A percentile compares a stretch with the other conserved stretches of the same genome.
Evolutionary conservation across 1,140 invertebrate species (phyloP).

Genomic region (Grapholita molesta): DNA sequence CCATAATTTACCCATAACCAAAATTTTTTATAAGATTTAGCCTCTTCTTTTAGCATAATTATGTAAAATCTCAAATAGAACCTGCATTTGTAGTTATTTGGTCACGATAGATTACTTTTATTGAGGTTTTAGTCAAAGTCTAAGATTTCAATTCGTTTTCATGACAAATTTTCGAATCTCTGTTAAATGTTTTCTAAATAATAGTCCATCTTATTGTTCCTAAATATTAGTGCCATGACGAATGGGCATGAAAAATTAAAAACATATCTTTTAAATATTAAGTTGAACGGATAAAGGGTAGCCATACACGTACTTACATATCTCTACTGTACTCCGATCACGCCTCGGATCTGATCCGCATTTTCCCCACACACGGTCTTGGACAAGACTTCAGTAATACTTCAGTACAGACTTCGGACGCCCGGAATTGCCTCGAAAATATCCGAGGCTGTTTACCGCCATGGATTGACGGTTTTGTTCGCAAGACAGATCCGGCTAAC

Average conservation of each 20-base stretch:
- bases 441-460: no score
- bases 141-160: not conserved
- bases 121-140: not conserved
- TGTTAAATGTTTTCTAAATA: not conserved
- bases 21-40: not conserved
- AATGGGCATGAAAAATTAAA: not conserved
- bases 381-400: no score
- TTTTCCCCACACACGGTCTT: no score
- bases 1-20: no score
- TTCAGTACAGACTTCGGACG: no score
- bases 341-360: no score
- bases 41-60: not conserved
- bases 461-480: no score
- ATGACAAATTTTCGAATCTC: not conserved
- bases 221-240: conserved; percentile 11
- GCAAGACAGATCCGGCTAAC: no score
- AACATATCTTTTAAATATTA: not conserved
- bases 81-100: conserved; percentile 10
- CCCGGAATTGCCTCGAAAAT: no score
- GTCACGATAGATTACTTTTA: not conserved
- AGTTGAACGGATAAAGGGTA: no score
- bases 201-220: not conserved
- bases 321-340: no score
- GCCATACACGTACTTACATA: no score
- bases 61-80: not conserved